Evolutionary conservation across 2,113 vertebrate species (phyloP).

Genomic region (Acanthisitta chloris): DNA sequence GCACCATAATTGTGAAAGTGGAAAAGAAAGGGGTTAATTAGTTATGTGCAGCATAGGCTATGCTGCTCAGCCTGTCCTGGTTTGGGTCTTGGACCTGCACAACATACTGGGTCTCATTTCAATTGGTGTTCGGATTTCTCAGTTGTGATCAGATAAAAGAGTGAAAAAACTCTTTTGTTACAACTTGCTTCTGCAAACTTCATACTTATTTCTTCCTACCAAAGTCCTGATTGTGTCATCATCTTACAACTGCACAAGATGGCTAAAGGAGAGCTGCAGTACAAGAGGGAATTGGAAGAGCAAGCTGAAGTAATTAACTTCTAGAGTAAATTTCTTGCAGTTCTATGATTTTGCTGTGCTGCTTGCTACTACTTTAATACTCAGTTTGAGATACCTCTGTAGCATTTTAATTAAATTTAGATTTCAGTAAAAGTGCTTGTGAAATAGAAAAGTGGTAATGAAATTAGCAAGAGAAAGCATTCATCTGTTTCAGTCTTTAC

Average conservation of each 20-base stretch:
- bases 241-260: not conserved
- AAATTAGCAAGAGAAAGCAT: constrained; percentile 68
- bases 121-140: not conserved
- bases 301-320: constrained; percentile 31
- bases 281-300: not conserved
- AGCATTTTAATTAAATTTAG: not conserved
- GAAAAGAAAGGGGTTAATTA: not conserved
- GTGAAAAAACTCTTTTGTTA: not conserved
- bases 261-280: not conserved
- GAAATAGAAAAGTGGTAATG: not conserved
- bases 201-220: not conserved
- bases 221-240: not conserved
- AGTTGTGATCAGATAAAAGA: not conserved
- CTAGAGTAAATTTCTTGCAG: not conserved
- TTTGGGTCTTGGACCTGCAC: not conserved
- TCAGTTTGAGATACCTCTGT: not conserved
- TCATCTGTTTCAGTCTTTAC: constrained; percentile 11
- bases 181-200: not conserved
- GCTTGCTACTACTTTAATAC: not conserved
- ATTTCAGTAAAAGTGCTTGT: not conserved
- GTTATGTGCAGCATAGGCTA: not conserved
- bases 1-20: not conserved
- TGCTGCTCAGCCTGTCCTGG: not conserved
- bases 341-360: not conserved
- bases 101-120: not conserved